These are phyloP conservation scores for Microtus pennsylvanicus DNA, from an alignment of 2,113 vertebrate genomes.

Conservation along the genomic window DNA sequence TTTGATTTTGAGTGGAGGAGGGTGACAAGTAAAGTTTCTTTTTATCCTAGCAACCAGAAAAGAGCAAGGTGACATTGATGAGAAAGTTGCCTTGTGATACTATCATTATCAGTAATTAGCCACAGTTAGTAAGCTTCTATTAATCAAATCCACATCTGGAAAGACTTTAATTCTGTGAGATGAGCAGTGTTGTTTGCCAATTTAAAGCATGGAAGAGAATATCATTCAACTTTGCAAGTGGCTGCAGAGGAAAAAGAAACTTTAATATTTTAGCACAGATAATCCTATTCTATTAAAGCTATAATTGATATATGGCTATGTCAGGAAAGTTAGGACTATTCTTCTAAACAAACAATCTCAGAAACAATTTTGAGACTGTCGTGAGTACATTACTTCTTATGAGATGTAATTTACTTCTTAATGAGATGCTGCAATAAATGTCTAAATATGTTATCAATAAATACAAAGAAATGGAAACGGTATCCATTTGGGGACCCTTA, in stretches of 20 bases:
- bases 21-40: not conserved
- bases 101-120: conserved; percentile 83
- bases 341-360: not conserved
- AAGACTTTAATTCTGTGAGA: conserved; percentile 75
- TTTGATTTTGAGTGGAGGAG: conserved; percentile 5
- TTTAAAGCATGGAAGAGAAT: conserved; percentile 48
- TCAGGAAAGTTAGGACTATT: not conserved
- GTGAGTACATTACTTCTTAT: not conserved
- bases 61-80: conserved; percentile 82
- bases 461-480: not conserved
- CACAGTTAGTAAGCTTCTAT: conserved; percentile 83
- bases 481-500: not conserved
- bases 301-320: not conserved
- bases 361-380: not conserved
- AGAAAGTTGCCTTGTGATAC: conserved; percentile 75
- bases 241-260: not conserved
- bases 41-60: conserved; percentile 54
- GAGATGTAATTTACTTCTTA: not conserved
- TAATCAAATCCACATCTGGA: conserved; percentile 83
- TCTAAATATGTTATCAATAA: not conserved
- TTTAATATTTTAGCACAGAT: not conserved
- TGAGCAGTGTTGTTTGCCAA: conserved; percentile 63
- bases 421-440: not conserved
- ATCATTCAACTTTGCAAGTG: conserved; percentile 19
- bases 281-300: conserved; percentile 28